Evolutionary conservation across 2,888 invertebrate genomes (phyloP), one percentile per base, ranked within the genome.

Genomic region (Cataglyphis cursor): DNA sequence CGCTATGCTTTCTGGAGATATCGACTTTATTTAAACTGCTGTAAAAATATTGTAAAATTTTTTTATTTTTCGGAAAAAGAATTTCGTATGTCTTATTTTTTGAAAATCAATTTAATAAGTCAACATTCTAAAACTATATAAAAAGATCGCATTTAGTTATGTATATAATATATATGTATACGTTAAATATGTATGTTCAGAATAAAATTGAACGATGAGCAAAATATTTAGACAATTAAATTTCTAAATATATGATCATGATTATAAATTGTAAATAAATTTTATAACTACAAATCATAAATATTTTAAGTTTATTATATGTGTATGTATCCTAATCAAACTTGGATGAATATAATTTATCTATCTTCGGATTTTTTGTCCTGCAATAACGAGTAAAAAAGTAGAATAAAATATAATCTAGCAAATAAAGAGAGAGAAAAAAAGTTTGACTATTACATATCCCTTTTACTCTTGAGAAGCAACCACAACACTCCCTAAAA

Each of bases 341-440:
- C 31, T 51, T 51, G 54, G 8, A 35, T 28, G 31, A 6, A 24
- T 15, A 28, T 48, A 10, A 6, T 59, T 44, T 44, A 44, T 61
- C 61, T 44, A 15, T 41, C 41, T 74, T 10, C 12, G 3, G n/a
- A 38, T n/a, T 73, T 41, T 31, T 31, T 62, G 6, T 48, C 8
- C 35, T 31, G 18, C 12, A 38, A 74, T 21, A 44, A 48, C 35
- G 24, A 9, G 48, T 62, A 62, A 38, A 38, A 51, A 21, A 9
- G 62, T 62, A 62, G 51, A 38, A 51, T 9, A 54, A 12, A n/a
- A 10, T 44, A 15, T 76, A 65, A 76, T 28, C 41, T 41, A 51
- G n/a, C 51, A 51, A 1, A 44, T 28, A 28, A 28, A 28, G 24
- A 24, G 24, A 24, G 24, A 24, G 24, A 1, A 18, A 44, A 18